A percentile compares a stretch with the other conserved stretches of the same genome.
Evolutionary conservation across 2,797 vertebrate genomes (phyloP).

Genomic region (Apodemus agrarius): DNA sequence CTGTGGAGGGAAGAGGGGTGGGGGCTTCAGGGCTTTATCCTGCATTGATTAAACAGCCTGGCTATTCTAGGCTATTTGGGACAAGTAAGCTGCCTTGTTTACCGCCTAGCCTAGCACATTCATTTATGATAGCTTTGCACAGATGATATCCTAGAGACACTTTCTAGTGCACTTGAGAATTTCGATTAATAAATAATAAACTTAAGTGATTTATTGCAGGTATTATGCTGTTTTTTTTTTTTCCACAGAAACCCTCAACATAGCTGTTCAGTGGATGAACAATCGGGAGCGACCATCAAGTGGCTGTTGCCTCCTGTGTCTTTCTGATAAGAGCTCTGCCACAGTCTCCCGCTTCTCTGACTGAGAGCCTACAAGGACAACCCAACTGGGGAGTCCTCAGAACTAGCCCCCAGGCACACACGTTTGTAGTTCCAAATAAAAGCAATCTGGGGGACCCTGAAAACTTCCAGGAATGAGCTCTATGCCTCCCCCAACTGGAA

Average conservation of each 20-base stretch:
- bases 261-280: constrained; percentile 64
- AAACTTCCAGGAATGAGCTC: constrained; percentile 57
- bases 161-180: constrained; percentile 73
- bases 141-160: constrained; percentile 70
- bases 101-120: background rate
- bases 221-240: constrained; percentile 44
- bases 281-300: constrained; percentile 33
- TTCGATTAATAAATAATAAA: constrained; percentile 79
- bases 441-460: constrained; percentile 39
- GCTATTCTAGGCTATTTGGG: background rate
- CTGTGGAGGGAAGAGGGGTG: background rate
- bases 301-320: constrained; percentile 36
- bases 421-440: background rate
- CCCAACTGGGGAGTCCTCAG: constrained; percentile 45
- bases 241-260: constrained; percentile 68
- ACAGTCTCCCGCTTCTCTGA: constrained; percentile 54
- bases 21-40: background rate
- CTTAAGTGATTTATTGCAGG: constrained; percentile 71
- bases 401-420: constrained; percentile 27
- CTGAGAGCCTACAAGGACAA: constrained; percentile 1
- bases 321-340: constrained; percentile 59
- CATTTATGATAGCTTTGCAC: constrained; percentile 55
- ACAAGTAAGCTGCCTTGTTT: constrained; percentile 16
- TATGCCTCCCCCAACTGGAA: background rate
- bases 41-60: constrained; percentile 25